Base-by-base conservation (phyloP, 92 coral and sea anemone species). In the Porites divaricata region DNA sequence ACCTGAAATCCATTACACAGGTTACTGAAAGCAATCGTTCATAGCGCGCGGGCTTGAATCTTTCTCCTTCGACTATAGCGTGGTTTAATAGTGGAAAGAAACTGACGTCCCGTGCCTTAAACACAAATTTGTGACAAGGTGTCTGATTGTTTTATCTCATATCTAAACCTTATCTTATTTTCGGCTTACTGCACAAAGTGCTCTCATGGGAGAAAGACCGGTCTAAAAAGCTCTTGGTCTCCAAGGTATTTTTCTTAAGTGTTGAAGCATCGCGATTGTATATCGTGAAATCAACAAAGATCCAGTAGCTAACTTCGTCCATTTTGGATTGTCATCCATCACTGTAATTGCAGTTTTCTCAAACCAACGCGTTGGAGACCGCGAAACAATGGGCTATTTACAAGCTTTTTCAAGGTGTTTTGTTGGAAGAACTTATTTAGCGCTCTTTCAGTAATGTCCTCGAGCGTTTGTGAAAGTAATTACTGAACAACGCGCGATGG, bases 181-280 rank as follows among this genome's bases (percentile, higher is more conserved):
- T 25, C 9, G 11, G 11, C 20, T 17, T 13, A 22, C 9, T 11
- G 2, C 3, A 49, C 45, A 17, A 68, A 70, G 67, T 28, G 22
- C 24, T 80, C 85, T 70, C 85, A 17, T 41, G 85, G 85, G 85
- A 80, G 22, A 8, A 48, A 12, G 41, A 12, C 56, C 85, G 35
- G 51, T 53, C 56, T 67, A 56, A 35, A 70, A 54, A 35, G 64
- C 5, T 10, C 57, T 56, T 56, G 76, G 85, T 80, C 54, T 35
- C 85, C 85, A 70, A 69, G 76, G 85, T 69, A 67, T 69, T 71
- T 21, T 7, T 51, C 6, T 28, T 28, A 70, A 68, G 85, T 80
- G 85, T 70, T 19, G 59, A 56, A 28, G 67, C 76, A 80, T 57
- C 76, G 25, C 68, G 68, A 69, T 56, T 80, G 69, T 26, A 35